Percentiles rank a stretch among this genome's conserved stretches.
phyloP scores from a whole-genome alignment of 2,888 invertebrate genomes.

The Eubasilissa splendida region DNA sequence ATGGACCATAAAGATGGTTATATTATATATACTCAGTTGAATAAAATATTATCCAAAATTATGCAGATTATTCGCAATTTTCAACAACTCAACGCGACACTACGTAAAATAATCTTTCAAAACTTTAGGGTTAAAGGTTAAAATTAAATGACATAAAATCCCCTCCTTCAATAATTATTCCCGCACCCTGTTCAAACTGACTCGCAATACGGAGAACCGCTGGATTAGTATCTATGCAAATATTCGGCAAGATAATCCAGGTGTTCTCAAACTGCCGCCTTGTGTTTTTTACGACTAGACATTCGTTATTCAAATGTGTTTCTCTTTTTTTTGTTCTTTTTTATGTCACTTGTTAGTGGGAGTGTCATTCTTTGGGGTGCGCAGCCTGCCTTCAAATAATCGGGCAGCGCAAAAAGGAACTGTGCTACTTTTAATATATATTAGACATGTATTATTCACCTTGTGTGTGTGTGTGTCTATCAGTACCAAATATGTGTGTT shows the following conservation, averaged over 20 bases:
- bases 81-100: no score
- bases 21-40: no score
- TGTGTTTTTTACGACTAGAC: constrained; percentile 55
- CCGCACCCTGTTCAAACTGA: not conserved
- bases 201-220: not conserved
- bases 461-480: no score
- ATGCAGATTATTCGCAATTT: no score
- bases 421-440: not conserved
- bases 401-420: not conserved
- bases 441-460: not conserved
- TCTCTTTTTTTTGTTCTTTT: constrained; percentile 45
- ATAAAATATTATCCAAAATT: no score
- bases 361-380: constrained; percentile 35
- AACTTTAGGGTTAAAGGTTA: no score
- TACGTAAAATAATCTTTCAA: no score
- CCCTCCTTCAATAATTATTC: no score
- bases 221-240: constrained; percentile 1
- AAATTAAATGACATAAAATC: no score
- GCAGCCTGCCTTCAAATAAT: not conserved
- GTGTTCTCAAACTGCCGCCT: constrained; percentile 52
- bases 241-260: constrained; percentile 34
- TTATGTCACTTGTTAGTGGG: constrained; percentile 48
- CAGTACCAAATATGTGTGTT: no score
- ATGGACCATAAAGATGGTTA: no score
- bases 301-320: constrained; percentile 57